Evolutionary conservation across 2,888 invertebrate genomes (phyloP), one percentile per base, ranked within the genome.

Genomic region (Dryomyza anilis): DNA sequence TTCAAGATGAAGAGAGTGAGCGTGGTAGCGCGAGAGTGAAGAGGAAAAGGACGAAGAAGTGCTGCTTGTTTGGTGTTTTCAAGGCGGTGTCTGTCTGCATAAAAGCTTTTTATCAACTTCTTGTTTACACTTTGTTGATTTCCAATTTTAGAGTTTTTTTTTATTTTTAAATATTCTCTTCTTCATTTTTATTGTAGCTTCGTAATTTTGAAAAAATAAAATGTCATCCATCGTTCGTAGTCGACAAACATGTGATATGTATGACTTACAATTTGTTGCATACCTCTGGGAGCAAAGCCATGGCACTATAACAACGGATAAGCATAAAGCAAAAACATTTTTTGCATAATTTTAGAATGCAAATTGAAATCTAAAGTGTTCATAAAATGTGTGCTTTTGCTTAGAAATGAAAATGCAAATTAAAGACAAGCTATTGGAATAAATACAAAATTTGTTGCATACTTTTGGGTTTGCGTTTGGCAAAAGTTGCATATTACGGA

Each of bases 101-200:
- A n/a, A n/a, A n/a, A n/a, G n/a, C n/a, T n/a, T n/a, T n/a, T n/a
- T n/a, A n/a, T 12, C 56, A 56, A 25, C 56, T 36, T 36, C 36
- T 56, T 56, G 56, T 56, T 56, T 56, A 56, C 33, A 21, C 36
- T 23, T 39, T 21, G 36, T 39, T 39, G 56, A 55, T 19, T 33
- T 16, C 33, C 33, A 55, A 55, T 55, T 33, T 33, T 33, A 33
- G n/a, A 30, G 53, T 10, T 21, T 39, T 36, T 36, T 19, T 23
- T 36, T n/a, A n/a, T n/a, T n/a, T n/a, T n/a, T n/a, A n/a, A n/a
- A n/a, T n/a, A n/a, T n/a, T n/a, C n/a, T n/a, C n/a, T 21, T 56
- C 39, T 21, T 21, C 23, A 23, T n/a, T 52, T 52, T 52, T 25
- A 52, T 25, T n/a, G 27, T n/a, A n/a, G 16, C 16, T 16, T 52